These are phyloP conservation scores for Cosmia pyralina DNA, from an alignment of 2,888 invertebrate species.

Conservation along the genomic window DNA sequence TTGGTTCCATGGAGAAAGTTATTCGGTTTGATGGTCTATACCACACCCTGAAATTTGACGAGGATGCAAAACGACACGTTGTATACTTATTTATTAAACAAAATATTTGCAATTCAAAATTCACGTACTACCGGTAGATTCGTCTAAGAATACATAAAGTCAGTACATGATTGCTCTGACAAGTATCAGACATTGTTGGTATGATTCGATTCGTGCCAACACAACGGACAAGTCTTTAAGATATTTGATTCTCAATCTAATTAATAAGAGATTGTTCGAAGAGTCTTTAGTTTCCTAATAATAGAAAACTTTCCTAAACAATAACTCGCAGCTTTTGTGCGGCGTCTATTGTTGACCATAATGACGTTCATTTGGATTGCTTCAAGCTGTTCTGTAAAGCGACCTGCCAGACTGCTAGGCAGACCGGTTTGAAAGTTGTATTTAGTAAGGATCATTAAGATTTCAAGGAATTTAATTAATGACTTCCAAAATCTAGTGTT, in stretches of 20 bases:
- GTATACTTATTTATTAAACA: background rate
- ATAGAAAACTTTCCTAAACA: slow-evolving; percentile 48
- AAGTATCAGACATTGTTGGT: background rate
- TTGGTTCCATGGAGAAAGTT: too few relatives aligned
- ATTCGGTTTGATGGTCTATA: too few relatives aligned
- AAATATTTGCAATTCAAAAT: background rate
- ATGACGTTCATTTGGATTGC: slow-evolving; percentile 37
- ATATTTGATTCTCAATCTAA: too few relatives aligned
- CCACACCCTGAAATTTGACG: too few relatives aligned
- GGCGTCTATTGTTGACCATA: slow-evolving; percentile 42
- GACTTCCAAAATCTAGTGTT: slow-evolving; percentile 16
- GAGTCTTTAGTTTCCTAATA: slow-evolving; percentile 44
- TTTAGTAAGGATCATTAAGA: slow-evolving; percentile 13
- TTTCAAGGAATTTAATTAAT: slow-evolving; percentile 30
- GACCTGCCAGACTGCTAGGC: background rate
- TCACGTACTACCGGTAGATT: background rate
- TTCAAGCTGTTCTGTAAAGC: slow-evolving; percentile 24
- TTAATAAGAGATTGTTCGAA: slow-evolving; percentile 47
- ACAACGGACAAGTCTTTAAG: too few relatives aligned
- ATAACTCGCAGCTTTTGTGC: slow-evolving; percentile 47
- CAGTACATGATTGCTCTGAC: background rate
- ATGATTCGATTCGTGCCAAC: background rate
- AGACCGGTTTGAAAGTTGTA: slow-evolving; percentile 13
- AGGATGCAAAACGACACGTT: too few relatives aligned
- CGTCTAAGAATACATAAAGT: too few relatives aligned